phyloP scores from a whole-genome alignment of 2,888 invertebrate genomes.

The Morinoia aosen region DNA sequence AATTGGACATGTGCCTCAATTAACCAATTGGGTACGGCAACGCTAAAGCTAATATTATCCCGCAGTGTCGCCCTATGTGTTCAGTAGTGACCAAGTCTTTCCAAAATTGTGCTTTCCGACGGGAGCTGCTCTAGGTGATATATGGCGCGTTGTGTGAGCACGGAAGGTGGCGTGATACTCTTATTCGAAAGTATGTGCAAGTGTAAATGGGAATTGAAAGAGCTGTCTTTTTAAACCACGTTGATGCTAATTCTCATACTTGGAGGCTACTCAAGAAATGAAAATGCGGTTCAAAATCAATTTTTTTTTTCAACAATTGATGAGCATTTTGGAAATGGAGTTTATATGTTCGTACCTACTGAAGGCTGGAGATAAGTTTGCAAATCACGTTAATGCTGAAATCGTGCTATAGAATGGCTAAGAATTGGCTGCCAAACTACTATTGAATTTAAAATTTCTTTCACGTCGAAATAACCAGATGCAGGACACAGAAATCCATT shows the following conservation, averaged over 20 bases:
- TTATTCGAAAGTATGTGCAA: background rate
- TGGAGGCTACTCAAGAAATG: background rate
- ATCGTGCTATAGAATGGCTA: background rate
- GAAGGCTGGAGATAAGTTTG: background rate
- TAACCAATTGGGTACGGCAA: slow-evolving; percentile 14
- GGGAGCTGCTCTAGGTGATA: background rate
- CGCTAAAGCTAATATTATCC: background rate
- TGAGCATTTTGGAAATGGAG: background rate
- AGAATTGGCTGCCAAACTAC: background rate
- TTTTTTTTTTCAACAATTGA: background rate
- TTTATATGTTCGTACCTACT: background rate
- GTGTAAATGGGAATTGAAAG: background rate
- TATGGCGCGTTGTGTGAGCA: background rate
- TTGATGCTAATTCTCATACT: background rate
- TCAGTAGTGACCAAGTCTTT: background rate
- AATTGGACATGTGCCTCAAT: slow-evolving; percentile 29
- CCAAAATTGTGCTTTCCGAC: background rate
- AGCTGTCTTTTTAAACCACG: background rate
- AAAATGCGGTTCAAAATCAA: background rate
- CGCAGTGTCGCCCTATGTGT: background rate
- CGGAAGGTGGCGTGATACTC: background rate
- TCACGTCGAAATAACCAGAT: background rate
- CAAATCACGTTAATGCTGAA: background rate
- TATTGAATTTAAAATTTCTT: background rate
- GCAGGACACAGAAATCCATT: background rate